Base-by-base conservation (phyloP, 2,797 vertebrate genomes). In the Discoglossus pictus region DNA sequence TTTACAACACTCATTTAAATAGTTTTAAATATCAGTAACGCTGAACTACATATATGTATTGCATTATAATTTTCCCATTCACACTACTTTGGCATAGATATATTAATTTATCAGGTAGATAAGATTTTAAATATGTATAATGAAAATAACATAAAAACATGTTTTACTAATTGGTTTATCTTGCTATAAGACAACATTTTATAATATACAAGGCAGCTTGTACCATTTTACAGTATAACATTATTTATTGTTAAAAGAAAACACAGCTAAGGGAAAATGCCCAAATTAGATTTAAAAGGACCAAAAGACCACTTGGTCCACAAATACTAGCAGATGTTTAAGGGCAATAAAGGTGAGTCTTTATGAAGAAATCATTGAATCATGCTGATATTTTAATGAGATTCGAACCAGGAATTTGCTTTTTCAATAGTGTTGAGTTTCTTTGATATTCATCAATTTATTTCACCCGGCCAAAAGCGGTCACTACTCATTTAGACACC, bases 301-400 rank as follows among this genome's bases (percentile, higher is more conserved):
- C 56, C 36, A 42, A 63, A 54, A 70, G 60, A 60, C 31, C 51
- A 21, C 59, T 50, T 56, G 48, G 63, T 63, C 42, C 12, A 40
- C 27, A 70, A 56, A 35, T 31, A 47, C 42, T 8, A 70, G 67
- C 67, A 70, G 67, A 70, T 70, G 67, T 70, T 70, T 56, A 70
- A 70, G 67, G 67, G 51, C 67, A 70, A 48, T 63, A 63, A 63
- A 70, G 67, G 60, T 70, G 67, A 34, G 51, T 62, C 59, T 62
- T 69, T 69, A 69, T 47, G 50, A 53, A 47, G 31, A 42, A 42
- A 21, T 31, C 40, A 40, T 55, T 42, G 51, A 56, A 40, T 70
- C 67, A 70, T 20, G 67, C 67, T 70, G 67, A 55, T 70, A 70
- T 62, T 52, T 70, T 70, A 63, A 70, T 70, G 67, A 70, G 51